Conservation (phyloP, 2,797 vertebrate genomes). For the Tarsius wallacei region DNA sequence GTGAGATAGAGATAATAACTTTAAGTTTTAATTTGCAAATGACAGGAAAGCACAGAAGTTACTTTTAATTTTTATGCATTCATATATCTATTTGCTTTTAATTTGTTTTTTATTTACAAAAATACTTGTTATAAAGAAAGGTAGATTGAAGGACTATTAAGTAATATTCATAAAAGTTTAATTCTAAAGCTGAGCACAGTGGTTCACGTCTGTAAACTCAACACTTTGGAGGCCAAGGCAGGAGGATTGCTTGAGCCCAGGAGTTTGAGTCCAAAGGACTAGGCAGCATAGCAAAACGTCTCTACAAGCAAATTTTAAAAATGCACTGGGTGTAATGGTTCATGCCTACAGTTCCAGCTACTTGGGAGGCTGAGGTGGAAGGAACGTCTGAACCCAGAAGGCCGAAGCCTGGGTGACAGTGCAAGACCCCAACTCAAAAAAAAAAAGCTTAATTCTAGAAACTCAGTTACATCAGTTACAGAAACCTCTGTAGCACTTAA, state of each 20-base stretch:
- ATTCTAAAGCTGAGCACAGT: neutral
- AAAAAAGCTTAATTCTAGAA: neutral
- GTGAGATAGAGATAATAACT: neutral
- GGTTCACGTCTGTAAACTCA: too few species aligned
- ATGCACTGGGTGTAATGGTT: too few species aligned
- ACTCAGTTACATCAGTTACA: neutral
- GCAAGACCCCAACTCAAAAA: too few species aligned
- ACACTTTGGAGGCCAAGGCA: too few species aligned
- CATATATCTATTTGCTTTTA: neutral
- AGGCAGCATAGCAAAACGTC: too few species aligned
- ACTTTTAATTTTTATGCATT: neutral
- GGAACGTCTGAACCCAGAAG: too few species aligned
- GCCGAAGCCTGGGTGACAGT: too few species aligned
- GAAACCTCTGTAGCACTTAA: neutral
- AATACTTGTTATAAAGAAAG: neutral
- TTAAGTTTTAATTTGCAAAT: neutral
- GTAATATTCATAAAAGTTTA: neutral
- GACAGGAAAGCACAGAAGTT: neutral
- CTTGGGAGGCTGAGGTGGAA: too few species aligned
- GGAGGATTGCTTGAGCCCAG: too few species aligned
- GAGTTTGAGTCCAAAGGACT: too few species aligned
- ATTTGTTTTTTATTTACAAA: constrained; percentile 25
- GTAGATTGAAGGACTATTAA: neutral
- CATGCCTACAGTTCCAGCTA: too few species aligned
- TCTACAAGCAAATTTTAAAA: too few species aligned